Conservation (phyloP, 30 jellyfish, hydroid and myxozoan species). For the Mastigias papua region DNA sequence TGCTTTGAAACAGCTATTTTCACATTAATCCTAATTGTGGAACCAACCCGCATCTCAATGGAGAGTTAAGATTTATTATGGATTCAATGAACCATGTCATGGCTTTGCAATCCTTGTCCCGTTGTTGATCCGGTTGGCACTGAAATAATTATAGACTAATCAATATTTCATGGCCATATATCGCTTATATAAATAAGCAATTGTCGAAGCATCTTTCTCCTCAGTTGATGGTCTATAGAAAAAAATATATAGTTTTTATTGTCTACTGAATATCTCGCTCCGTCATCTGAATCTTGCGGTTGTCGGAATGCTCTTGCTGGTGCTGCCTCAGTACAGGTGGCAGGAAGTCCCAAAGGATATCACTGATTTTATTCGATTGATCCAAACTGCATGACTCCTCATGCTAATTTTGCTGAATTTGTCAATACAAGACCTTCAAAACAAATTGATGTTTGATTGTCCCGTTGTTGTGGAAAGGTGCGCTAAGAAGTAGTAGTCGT, state of each 20-base stretch:
- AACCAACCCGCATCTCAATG: too few relatives aligned
- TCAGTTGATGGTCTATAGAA: conserved; percentile 4
- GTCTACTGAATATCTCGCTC: background rate
- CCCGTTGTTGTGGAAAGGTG: too few relatives aligned
- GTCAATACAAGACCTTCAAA: too few relatives aligned
- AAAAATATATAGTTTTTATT: background rate
- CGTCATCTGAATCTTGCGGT: background rate
- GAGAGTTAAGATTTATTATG: background rate
- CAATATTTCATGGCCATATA: background rate
- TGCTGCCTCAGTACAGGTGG: background rate
- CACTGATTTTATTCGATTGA: background rate
- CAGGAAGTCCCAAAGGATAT: background rate
- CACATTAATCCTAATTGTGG: too few relatives aligned
- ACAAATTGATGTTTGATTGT: too few relatives aligned
- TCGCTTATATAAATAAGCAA: background rate
- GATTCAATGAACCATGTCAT: background rate
- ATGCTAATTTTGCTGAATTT: background rate
- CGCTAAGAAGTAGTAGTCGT: too few relatives aligned
- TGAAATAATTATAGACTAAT: background rate
- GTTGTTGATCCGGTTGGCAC: background rate
- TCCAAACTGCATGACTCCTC: background rate
- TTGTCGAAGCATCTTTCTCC: background rate
- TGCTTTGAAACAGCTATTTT: too few relatives aligned
- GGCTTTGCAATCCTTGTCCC: background rate
- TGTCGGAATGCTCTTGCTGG: conserved; percentile 19